These are phyloP conservation scores for Felis chaus DNA, from an alignment of 2,113 vertebrate species.

Conservation along the genomic window DNA sequence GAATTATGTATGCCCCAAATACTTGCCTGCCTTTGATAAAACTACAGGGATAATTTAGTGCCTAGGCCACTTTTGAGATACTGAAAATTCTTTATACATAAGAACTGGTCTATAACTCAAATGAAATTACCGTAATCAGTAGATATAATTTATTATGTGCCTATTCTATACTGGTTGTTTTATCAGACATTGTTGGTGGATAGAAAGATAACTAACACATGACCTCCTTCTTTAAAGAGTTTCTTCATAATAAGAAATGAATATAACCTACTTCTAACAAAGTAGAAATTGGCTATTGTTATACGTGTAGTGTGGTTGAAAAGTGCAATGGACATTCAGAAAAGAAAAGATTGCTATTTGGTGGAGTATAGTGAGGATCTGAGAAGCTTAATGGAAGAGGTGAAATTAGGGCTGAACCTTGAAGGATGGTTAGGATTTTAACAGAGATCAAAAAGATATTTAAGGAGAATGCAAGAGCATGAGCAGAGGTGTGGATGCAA, in stretches of 20 bases:
- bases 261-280: not conserved
- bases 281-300: not conserved
- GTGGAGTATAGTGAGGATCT: not conserved
- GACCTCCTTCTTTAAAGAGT: not conserved
- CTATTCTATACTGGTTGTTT: not conserved
- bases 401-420: not conserved
- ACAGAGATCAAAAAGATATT: not conserved
- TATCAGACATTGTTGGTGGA: not conserved
- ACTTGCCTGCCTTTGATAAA: slow-evolving; percentile 20
- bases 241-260: not conserved
- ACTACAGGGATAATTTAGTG: slow-evolving; percentile 19
- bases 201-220: slow-evolving; percentile 1
- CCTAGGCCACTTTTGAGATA: not conserved
- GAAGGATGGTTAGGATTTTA: not conserved
- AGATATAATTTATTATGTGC: slow-evolving; percentile 17
- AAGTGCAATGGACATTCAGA: not conserved
- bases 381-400: not conserved
- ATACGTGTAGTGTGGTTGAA: not conserved
- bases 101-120: not conserved
- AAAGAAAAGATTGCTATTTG: not conserved
- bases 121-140: slow-evolving; percentile 12
- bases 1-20: not conserved
- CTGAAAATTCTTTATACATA: not conserved
- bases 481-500: not conserved
- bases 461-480: not conserved